Evolutionary conservation across 2,797 vertebrate genomes (phyloP), one percentile per base, ranked within the genome.

Genomic region (Enteromius treurensis): DNA sequence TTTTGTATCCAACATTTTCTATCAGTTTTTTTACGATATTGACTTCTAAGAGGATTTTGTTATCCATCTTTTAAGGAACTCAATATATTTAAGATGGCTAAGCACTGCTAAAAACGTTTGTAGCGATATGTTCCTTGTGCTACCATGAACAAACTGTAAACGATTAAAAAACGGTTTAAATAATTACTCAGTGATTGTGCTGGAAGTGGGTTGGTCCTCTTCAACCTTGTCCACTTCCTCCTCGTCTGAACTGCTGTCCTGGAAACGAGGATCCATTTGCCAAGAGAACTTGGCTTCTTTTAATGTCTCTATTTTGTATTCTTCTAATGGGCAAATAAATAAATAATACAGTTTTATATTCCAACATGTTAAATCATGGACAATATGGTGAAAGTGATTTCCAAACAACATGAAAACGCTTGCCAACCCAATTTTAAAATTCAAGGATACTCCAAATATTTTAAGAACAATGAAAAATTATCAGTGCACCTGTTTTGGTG

Each of bases 221-320:
- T 94, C 91, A 5, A 89, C 68, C 13, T 88, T 45, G 3, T 94
- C 90, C 1, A 96, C 94, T 1, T 95, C 94, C 0, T 95, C 95
- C n/a, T 94, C 95, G 71, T 97, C 97, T 2, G 96, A 97, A 91
- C 96, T 98, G 93, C 96, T 97, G 88, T 98, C 97, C 64, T 95
- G 95, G 90, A 97, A 96, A 88, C 90, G 92, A 47, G 93, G 93
- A 86, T 97, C 95, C 87, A 91, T 94, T 83, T 96, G 95, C 96
- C 96, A 97, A 0, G 93, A 86, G 68, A 93, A 89, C 92, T 95
- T 96, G 2, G 92, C 86, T 0, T 90, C 89, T 82, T 93, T 95
- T 86, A 96, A 92, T 55, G 79, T 80, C 91, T 94, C 95, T 32
- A 91, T 67, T 82, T 89, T 81, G 23, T 98, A 98, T 29, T 94